Conservation (phyloP, 2,888 invertebrate genomes). For the Tridacna crocea region DNA sequence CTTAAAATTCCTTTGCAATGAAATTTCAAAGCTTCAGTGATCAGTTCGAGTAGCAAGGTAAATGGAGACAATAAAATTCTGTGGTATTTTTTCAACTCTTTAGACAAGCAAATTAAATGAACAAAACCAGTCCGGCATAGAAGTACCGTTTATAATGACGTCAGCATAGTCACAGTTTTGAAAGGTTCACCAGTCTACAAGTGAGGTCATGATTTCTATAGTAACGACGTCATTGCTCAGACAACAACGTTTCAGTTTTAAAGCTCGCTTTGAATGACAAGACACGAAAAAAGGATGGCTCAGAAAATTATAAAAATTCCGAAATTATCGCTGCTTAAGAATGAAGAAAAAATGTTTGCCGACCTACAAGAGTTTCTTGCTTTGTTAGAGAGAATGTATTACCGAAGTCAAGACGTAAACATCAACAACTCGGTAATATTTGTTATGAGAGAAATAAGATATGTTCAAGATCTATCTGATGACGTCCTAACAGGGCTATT, state of each 20-base stretch:
- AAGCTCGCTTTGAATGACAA: background rate
- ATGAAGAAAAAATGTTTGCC: constrained; percentile 1
- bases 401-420: background rate
- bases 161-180: no score
- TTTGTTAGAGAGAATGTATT: background rate
- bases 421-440: background rate
- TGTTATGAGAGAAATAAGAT: background rate
- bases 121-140: no score
- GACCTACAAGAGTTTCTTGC: background rate
- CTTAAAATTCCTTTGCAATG: no score
- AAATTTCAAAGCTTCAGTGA: no score
- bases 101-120: no score
- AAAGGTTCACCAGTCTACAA: no score
- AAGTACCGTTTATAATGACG: no score
- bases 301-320: background rate
- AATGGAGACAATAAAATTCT: no score
- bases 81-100: no score
- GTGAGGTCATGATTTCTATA: no score
- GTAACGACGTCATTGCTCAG: constrained; percentile 2
- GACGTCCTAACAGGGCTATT: background rate
- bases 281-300: background rate
- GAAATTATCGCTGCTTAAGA: constrained; percentile 2
- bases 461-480: background rate
- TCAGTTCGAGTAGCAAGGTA: no score
- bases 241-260: background rate